Conservation (phyloP, 1,140 invertebrate genomes). For the Saccostrea cuccullata region DNA sequence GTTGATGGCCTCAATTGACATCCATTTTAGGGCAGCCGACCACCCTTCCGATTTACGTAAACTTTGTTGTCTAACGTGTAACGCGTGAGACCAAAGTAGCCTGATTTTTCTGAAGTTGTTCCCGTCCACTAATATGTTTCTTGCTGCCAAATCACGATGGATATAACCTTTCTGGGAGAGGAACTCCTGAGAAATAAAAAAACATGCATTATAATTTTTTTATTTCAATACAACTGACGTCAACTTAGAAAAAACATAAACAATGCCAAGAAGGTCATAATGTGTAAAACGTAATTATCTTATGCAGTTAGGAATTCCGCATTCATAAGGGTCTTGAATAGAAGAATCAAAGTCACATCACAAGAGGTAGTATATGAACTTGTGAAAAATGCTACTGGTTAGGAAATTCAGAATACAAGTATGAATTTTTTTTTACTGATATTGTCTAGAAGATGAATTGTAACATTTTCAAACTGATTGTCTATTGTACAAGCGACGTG, state of each 20-base stretch:
- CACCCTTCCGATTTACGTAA: constrained; percentile 81
- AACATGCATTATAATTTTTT: background rate
- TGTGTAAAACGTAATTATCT: background rate
- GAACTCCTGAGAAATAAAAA: constrained; percentile 75
- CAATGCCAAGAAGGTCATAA: background rate
- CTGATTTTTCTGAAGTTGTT: constrained; percentile 75
- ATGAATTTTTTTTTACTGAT: too few relatives aligned
- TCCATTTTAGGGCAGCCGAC: constrained; percentile 79
- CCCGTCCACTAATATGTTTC: constrained; percentile 79
- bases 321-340: too few relatives aligned
- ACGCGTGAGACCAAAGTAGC: constrained; percentile 80
- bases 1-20: constrained; percentile 78
- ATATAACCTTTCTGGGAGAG: constrained; percentile 79
- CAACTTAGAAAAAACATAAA: background rate
- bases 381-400: too few relatives aligned
- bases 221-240: background rate
- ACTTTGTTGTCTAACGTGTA: constrained; percentile 78
- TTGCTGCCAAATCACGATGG: constrained; percentile 79
- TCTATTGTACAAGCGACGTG: too few relatives aligned
- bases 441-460: too few relatives aligned
- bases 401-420: too few relatives aligned
- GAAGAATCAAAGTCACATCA: too few relatives aligned
- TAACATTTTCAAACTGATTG: too few relatives aligned
- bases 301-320: background rate
- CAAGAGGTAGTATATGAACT: too few relatives aligned